Conservation (phyloP, 2,113 vertebrate species). For the Dasyurus viverrinus region DNA sequence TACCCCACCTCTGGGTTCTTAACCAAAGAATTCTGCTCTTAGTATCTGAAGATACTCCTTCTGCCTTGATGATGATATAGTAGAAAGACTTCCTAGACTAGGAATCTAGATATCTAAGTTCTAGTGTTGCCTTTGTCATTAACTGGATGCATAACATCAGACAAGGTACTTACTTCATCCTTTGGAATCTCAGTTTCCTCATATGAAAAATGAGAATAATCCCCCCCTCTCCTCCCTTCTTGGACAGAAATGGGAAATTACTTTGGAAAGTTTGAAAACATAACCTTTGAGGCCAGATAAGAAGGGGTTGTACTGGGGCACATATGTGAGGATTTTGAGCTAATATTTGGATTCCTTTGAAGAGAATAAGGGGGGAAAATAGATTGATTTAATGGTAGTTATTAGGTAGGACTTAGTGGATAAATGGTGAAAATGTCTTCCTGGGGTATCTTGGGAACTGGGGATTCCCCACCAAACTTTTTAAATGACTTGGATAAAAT, state of each 20-base stretch:
- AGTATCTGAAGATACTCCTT: neutral
- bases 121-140: neutral
- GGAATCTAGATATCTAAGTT: neutral
- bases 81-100: neutral
- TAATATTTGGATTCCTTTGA: neutral
- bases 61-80: neutral
- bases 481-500: neutral
- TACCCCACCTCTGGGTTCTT: neutral
- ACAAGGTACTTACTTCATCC: neutral
- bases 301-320: neutral
- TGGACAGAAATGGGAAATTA: neutral
- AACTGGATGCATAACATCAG: neutral
- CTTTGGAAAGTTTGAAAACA: neutral
- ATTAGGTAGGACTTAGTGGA: neutral
- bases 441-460: neutral
- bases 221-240: neutral
- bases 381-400: neutral
- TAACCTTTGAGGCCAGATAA: neutral
- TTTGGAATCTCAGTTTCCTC: neutral
- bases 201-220: neutral
- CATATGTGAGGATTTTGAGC: neutral
- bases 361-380: neutral
- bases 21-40: neutral
- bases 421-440: neutral
- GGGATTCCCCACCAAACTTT: neutral